Evolutionary conservation across 2,797 vertebrate genomes (phyloP).

Genomic region (Premnoplex brunnescens): DNA sequence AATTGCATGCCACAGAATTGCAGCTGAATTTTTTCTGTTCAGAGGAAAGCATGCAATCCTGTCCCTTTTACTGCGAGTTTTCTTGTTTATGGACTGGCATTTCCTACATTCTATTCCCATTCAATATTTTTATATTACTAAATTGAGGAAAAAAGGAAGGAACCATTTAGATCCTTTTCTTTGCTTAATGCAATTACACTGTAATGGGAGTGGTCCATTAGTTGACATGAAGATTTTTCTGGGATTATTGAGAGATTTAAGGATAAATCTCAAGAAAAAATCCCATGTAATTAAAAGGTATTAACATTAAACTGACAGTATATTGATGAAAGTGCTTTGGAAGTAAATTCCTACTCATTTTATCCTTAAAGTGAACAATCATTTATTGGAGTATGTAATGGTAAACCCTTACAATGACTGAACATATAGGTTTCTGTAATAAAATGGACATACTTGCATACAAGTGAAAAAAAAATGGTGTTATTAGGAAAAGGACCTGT

Average conservation of each 20-base stretch:
- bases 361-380: constrained; percentile 67
- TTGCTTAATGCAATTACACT: neutral
- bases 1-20: neutral
- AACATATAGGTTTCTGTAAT: constrained; percentile 38
- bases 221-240: constrained; percentile 57
- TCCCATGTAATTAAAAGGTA: constrained; percentile 66
- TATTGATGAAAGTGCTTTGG: constrained; percentile 60
- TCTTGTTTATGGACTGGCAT: neutral
- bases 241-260: constrained; percentile 70
- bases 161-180: neutral
- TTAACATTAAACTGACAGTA: constrained; percentile 54
- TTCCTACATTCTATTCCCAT: neutral
- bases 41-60: neutral
- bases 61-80: neutral
- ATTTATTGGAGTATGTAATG: constrained; percentile 64
- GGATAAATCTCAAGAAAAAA: constrained; percentile 59
- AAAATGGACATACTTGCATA: constrained; percentile 36
- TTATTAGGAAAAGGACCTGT: neutral
- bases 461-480: neutral
- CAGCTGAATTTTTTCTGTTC: neutral
- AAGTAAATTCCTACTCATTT: constrained; percentile 71
- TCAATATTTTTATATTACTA: neutral
- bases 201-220: constrained; percentile 16
- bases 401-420: constrained; percentile 55
- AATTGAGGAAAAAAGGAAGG: neutral